Percentiles rank a stretch among this genome's conserved stretches.
phyloP scores from a whole-genome alignment of 2,113 vertebrate species.

The Gopherus flavomarginatus region DNA sequence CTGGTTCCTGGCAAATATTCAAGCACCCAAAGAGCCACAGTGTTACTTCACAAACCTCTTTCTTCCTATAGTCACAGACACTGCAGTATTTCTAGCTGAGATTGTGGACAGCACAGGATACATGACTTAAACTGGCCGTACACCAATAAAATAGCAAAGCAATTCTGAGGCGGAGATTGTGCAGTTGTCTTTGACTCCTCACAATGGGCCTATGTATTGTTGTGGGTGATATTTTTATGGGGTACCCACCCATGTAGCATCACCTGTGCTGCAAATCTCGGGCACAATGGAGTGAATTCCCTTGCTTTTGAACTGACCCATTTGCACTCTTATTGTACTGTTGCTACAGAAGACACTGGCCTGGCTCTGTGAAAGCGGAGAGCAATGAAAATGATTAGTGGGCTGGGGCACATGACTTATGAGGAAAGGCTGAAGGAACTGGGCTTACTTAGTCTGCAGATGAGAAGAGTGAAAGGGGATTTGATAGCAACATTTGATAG shows the following conservation, averaged over 20 bases:
- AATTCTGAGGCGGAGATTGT: not conserved
- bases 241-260: not conserved
- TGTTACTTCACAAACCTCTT: not conserved
- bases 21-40: not conserved
- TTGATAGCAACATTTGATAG: too few relatives aligned
- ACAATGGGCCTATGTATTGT: rapidly evolving
- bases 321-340: not conserved
- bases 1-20: not conserved
- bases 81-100: slow-evolving; percentile 7
- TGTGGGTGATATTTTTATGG: not conserved
- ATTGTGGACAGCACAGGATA: not conserved
- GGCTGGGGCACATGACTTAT: too few relatives aligned
- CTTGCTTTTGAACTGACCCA: not conserved
- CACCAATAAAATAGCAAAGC: not conserved
- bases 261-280: not conserved
- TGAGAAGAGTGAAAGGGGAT: too few relatives aligned
- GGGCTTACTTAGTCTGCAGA: too few relatives aligned
- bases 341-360: not conserved
- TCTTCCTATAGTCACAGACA: not conserved
- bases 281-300: not conserved
- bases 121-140: not conserved
- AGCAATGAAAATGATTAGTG: too few relatives aligned
- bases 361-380: not conserved
- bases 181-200: not conserved
- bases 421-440: too few relatives aligned